Percentiles rank a stretch among this genome's conserved stretches.
Evolutionary conservation across 2,113 vertebrate species (phyloP).

Genomic region (Aldabrachelys gigantea): DNA sequence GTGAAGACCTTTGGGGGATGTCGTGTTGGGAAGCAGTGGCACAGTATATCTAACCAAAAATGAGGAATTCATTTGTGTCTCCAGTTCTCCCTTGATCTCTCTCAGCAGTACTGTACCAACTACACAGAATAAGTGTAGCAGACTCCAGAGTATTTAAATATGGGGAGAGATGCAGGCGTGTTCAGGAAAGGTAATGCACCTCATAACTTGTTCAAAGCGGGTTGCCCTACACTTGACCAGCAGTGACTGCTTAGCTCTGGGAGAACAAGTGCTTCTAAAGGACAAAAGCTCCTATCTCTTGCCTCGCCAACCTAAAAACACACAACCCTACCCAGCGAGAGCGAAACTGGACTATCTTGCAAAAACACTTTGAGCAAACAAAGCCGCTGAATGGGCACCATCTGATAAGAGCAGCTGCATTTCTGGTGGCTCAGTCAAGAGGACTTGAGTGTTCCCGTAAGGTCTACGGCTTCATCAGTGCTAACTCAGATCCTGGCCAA

Average conservation of each 20-base stretch:
- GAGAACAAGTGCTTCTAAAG: slow-evolving; percentile 61
- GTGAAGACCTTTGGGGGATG: background rate
- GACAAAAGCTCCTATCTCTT: slow-evolving; percentile 73
- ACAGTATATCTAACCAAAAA: background rate
- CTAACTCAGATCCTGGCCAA: background rate
- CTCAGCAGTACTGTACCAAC: background rate
- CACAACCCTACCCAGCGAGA: slow-evolving; percentile 63
- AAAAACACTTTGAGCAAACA: slow-evolving; percentile 86
- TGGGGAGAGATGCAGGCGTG: background rate
- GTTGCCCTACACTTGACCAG: background rate
- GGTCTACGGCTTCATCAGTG: background rate
- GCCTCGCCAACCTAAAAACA: slow-evolving; percentile 59
- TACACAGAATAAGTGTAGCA: background rate
- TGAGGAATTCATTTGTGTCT: background rate
- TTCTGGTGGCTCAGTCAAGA: slow-evolving; percentile 31
- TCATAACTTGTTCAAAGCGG: background rate
- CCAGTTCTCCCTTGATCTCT: background rate
- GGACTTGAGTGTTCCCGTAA: slow-evolving; percentile 14
- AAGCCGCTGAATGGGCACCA: slow-evolving; percentile 49
- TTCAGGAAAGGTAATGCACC: background rate
- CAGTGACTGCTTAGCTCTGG: background rate
- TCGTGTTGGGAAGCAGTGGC: background rate
- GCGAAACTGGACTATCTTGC: slow-evolving; percentile 86
- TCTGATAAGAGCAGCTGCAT: slow-evolving; percentile 71
- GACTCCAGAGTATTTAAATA: background rate